Percentiles rank a stretch among this genome's conserved stretches.
Conservation (phyloP, 2,113 vertebrate species). For the Manacus vitellinus region DNA sequence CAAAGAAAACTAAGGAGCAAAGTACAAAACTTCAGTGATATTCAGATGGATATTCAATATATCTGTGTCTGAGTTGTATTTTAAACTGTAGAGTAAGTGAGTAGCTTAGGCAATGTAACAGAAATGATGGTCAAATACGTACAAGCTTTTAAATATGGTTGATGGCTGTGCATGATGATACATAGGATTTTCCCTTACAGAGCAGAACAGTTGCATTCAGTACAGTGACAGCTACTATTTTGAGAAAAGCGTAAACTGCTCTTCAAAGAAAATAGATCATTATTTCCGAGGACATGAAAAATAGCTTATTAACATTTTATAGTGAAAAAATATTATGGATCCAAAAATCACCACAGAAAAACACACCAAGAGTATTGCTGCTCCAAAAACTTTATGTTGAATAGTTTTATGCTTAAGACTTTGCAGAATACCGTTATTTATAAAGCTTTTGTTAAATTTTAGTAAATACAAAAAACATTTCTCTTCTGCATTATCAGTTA, state of each 20-base stretch:
- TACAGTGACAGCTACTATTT: not conserved
- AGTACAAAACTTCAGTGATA: not conserved
- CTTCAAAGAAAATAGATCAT: not conserved
- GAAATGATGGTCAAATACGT: not conserved
- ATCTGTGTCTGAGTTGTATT: not conserved
- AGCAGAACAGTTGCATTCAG: not conserved
- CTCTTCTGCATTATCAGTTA: not conserved
- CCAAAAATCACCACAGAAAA: not conserved
- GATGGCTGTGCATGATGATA: not conserved
- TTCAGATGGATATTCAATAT: not conserved
- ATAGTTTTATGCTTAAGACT: not conserved
- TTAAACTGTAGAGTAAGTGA: not conserved
- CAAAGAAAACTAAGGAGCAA: not conserved
- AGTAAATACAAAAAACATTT: not conserved
- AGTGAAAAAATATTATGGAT: not conserved
- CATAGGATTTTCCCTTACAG: not conserved
- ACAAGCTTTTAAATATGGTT: rapidly evolving
- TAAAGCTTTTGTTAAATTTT: not conserved
- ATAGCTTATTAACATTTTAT: not conserved
- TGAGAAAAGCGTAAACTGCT: not conserved
- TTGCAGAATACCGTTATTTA: not conserved
- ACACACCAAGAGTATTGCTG: not conserved
- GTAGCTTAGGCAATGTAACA: not conserved
- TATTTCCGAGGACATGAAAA: not conserved
- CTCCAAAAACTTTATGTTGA: not conserved